phyloP scores from a whole-genome alignment of 2,888 invertebrate genomes.

The Pristionchus maxplancki region DNA sequence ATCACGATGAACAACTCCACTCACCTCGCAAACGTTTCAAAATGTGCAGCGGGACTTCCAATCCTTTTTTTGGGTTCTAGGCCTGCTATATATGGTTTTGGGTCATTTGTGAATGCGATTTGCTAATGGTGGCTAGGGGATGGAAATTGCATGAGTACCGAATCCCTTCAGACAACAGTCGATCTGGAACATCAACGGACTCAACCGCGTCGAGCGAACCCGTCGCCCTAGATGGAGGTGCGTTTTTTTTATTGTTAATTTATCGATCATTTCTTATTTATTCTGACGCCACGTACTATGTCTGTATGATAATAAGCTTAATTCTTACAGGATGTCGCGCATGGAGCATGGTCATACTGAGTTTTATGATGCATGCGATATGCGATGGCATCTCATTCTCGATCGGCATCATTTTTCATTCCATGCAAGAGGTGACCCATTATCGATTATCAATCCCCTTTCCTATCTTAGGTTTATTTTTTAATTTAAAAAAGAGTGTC shows the following conservation, averaged over 20 bases:
- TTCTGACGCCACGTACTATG: not conserved
- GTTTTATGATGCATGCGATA: constrained; percentile 91
- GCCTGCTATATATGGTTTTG: no score
- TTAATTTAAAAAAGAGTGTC: not conserved
- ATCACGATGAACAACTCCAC: no score
- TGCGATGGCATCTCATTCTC: constrained; percentile 94
- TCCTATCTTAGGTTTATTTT: not conserved
- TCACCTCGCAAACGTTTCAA: no score
- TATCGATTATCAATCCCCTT: no score
- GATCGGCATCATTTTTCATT: constrained; percentile 91
- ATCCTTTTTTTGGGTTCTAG: no score
- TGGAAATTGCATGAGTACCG: no score
- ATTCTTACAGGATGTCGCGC: constrained; percentile 81
- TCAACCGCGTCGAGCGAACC: constrained; percentile 5
- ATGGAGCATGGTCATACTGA: constrained; percentile 92
- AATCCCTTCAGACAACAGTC: not conserved
- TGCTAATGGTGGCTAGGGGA: no score
- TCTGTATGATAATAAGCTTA: no score
- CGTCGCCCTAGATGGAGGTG: constrained; percentile 35
- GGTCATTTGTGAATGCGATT: no score
- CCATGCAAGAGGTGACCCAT: constrained; percentile 83
- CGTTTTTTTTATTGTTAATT: not conserved
- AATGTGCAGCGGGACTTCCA: no score
- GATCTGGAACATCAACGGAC: not conserved
- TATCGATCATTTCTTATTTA: not conserved